phyloP scores from a whole-genome alignment of 1,140 invertebrate genomes.

The Brachionus rotundiformis region DNA sequence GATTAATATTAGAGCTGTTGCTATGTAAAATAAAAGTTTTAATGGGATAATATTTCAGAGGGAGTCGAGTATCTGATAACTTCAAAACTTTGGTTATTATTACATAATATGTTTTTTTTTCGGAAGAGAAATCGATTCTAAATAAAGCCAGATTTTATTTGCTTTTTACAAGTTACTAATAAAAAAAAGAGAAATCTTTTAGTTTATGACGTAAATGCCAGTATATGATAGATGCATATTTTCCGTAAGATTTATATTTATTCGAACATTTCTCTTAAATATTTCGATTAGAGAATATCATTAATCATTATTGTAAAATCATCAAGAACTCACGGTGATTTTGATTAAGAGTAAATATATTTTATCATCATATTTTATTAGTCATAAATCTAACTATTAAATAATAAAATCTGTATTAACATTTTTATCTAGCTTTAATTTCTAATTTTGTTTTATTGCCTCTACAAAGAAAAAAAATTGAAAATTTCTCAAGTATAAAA shows the following conservation, averaged over 20 bases:
- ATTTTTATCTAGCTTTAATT: background rate
- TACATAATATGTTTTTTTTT: constrained; percentile 18
- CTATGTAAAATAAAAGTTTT: background rate
- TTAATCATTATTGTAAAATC: constrained; percentile 33
- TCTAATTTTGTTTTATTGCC: background rate
- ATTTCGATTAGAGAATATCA: constrained; percentile 1
- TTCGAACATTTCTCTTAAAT: background rate
- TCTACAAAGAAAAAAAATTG: background rate
- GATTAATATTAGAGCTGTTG: background rate
- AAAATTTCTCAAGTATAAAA: background rate
- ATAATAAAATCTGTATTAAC: background rate
- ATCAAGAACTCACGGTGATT: constrained; percentile 9
- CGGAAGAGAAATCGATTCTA: constrained; percentile 3
- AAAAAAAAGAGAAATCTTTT: constrained; percentile 29
- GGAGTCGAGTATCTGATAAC: background rate
- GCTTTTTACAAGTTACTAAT: constrained; percentile 18
- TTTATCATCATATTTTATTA: constrained; percentile 15
- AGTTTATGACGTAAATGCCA: constrained; percentile 18
- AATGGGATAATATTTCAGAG: background rate
- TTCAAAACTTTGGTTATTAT: constrained; percentile 9
- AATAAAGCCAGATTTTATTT: constrained; percentile 1
- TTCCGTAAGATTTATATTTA: background rate
- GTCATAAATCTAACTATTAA: background rate
- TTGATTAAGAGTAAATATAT: background rate
- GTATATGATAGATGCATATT: constrained; percentile 13